phyloP scores from a whole-genome alignment of 2,797 vertebrate genomes.

The Caiman crocodilus region DNA sequence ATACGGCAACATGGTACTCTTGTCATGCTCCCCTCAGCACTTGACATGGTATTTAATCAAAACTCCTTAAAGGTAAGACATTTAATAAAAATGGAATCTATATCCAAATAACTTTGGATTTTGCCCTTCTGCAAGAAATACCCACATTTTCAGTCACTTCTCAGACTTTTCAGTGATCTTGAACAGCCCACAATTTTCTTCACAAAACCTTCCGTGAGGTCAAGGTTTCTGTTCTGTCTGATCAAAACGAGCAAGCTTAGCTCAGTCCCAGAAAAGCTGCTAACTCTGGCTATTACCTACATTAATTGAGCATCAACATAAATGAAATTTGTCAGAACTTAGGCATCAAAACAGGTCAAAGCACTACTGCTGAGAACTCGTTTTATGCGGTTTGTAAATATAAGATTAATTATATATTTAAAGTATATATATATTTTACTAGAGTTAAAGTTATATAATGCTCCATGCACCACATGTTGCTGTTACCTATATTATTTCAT shows the following conservation, averaged over 20 bases:
- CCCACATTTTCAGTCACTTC: neutral
- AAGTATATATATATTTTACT: no score
- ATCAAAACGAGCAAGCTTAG: neutral
- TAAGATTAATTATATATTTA: neutral
- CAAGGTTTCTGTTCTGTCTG: neutral
- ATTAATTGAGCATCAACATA: neutral
- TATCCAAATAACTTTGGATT: neutral
- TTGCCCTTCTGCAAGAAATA: neutral
- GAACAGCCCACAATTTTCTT: neutral
- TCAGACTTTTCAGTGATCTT: neutral
- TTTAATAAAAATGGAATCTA: neutral
- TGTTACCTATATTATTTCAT: neutral
- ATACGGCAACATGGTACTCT: neutral
- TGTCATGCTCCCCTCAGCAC: neutral
- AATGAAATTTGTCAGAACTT: fast-evolving
- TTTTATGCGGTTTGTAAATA: neutral
- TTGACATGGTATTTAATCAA: neutral
- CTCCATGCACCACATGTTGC: neutral
- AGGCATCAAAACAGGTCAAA: neutral
- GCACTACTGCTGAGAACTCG: neutral
- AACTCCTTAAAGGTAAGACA: neutral
- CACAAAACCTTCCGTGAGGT: neutral
- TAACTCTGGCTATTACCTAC: neutral
- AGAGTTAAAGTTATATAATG: no score
- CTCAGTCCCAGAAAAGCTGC: neutral